Evolutionary conservation across 2,888 invertebrate genomes (phyloP), one percentile per base, ranked within the genome.

Genomic region (Acrobasis suavella): DNA sequence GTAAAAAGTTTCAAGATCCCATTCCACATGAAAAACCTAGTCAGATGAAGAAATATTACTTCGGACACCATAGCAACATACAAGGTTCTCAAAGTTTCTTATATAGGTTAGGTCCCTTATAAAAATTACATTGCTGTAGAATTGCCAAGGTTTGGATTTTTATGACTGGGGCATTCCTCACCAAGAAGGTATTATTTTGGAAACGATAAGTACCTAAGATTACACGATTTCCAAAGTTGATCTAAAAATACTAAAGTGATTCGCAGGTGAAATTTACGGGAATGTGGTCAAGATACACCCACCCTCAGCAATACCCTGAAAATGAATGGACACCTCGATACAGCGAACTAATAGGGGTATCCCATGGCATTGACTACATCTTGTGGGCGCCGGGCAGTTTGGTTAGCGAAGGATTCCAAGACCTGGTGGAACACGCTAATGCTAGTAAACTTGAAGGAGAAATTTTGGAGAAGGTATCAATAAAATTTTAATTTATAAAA

Each of bases 221-320:
- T 32, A 32, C 2, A 32, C 10, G 17, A 51, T 9, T 6, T 7
- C 2, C 3, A 10, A 5, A 5, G n/a, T 46, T 5, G 51, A 51
- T 15, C 22, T 16, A 17, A 15, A 16, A 50, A 50, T n/a, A n/a
- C n/a, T n/a, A 50, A 50, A 15, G 9, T 16, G 8, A 32, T 63
- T 42, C 46, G 46, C n/a, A 60, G 49, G 39, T 38, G 32, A 9
- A 52, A 58, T 91, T 91, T 62, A 86, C 83, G 1, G 91, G 91
- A 3, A 74, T 89, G 42, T 91, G 91, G 91, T 91, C 91, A 0
- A 79, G 90, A 2, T 87, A 91, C 65, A 91, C 89, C 0, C 91
- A 91, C 67, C 87, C 87, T 0, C 81, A 79, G 2, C 64, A 80
- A 0, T 91, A 82, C 37, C 91, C 91, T 0, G 90, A 91, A 64